Evolutionary conservation across 2,113 vertebrate species (phyloP).

Genomic region (Syngnathus typhle): DNA sequence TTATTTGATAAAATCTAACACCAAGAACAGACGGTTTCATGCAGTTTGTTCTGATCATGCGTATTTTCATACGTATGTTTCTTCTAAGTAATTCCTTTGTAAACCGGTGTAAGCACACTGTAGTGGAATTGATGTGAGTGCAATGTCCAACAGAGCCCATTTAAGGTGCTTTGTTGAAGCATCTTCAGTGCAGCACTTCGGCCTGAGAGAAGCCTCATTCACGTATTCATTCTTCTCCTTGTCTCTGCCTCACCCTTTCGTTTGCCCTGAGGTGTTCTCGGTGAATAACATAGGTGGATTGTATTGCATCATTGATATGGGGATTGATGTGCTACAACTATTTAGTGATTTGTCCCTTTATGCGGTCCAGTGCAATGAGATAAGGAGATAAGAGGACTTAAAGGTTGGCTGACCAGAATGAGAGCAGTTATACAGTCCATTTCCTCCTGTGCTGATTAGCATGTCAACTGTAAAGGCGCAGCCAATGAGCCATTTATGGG

Average conservation of each 20-base stretch:
- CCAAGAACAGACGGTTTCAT: constrained; percentile 8
- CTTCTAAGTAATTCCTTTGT: not conserved
- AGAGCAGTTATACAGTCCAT: constrained; percentile 58
- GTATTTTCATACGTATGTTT: too few relatives aligned
- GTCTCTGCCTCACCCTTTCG: constrained; percentile 10
- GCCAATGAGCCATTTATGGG: constrained; percentile 44
- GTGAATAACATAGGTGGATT: constrained; percentile 22
- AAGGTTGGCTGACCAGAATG: constrained; percentile 47
- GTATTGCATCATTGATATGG: constrained; percentile 28
- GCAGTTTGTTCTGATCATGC: not conserved
- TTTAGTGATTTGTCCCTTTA: constrained; percentile 33
- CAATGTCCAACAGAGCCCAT: not conserved
- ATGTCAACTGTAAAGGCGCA: constrained; percentile 55
- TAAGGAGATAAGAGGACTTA: constrained; percentile 29
- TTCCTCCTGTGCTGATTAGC: constrained; percentile 58
- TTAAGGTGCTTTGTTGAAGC: constrained; percentile 1
- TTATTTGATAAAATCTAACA: too few relatives aligned
- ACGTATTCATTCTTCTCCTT: constrained; percentile 10
- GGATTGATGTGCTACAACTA: constrained; percentile 42
- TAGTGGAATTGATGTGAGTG: not conserved
- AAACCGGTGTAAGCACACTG: not conserved
- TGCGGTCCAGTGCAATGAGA: constrained; percentile 31
- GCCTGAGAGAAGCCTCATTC: constrained; percentile 21
- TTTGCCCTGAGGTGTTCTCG: constrained; percentile 4
- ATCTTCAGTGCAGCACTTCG: constrained; percentile 17